Evolutionary conservation across 2,888 invertebrate species (phyloP), one percentile per base, ranked within the genome.

Genomic region (Hypena proboscidalis): DNA sequence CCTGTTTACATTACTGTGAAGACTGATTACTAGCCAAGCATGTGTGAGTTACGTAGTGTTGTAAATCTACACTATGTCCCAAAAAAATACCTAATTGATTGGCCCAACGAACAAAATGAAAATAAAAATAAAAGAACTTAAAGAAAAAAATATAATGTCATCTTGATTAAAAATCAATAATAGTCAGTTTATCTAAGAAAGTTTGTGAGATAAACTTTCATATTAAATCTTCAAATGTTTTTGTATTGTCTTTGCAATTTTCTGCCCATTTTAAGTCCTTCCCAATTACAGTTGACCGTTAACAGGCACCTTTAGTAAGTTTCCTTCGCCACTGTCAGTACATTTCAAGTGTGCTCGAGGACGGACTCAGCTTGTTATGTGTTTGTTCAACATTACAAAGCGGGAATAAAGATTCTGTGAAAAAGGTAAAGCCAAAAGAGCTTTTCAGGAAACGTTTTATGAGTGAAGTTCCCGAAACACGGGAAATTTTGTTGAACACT

Each of bases 301-400:
- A 29, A 8, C 26, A 22, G 17, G 9, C 34, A 19, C n/a, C 15
- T 26, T 50, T 33, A 9, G 27, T 39, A 30, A 26, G 17, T 10
- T 26, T 31, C 19, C 11, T n/a, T 22, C 8, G 15, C 15, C 10
- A 27, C 10, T 45, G 27, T n/a, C n/a, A n/a, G n/a, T 33, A 31
- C 13, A 7, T 30, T 23, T 57, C 29, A 46, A 39, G 22, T 38
- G 31, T 33, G 17, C 20, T 52, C 39, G 36, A 23, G 14, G 34
- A 3, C 36, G 31, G n/a, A 32, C 32, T 9, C 1, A 34, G 25
- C 32, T 30, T 21, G 32, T 50, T 40, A 54, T 46, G 37, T 47
- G 41, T 60, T 47, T 59, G 36, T 14, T 26, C 34, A 52, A 35
- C 33, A 47, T 57, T 45, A 42, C 19, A 14, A 26, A 41, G n/a